Percentiles rank a stretch among this genome's conserved stretches.
Evolutionary conservation across 2,113 vertebrate species (phyloP).

Genomic region (Myiopsitta monachus): DNA sequence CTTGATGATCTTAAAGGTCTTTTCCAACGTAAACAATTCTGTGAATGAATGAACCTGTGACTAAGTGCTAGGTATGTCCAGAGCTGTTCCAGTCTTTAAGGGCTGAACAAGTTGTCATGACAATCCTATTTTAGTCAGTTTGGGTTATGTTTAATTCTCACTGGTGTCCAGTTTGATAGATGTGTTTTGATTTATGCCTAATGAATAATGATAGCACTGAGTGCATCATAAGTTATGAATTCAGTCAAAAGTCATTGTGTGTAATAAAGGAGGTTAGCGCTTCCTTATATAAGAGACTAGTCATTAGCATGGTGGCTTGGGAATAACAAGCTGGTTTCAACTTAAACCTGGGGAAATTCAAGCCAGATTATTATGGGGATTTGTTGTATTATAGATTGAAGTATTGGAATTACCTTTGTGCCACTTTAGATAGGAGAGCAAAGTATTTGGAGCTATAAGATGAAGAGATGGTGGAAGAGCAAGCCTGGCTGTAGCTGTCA

Average conservation of each 20-base stretch:
- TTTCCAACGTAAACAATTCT: neutral
- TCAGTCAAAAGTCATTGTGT: neutral
- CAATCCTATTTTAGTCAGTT: neutral
- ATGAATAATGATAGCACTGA: neutral
- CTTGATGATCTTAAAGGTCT: neutral
- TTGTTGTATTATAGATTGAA: neutral
- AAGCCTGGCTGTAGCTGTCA: neutral
- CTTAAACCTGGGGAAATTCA: neutral
- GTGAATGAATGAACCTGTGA: neutral
- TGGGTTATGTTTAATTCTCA: neutral
- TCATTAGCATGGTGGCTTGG: neutral
- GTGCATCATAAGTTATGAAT: neutral
- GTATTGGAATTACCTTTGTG: neutral
- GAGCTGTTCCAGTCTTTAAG: neutral
- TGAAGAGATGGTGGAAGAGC: neutral
- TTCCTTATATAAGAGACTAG: neutral
- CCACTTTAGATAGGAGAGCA: neutral
- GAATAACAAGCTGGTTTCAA: neutral
- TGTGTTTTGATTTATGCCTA: neutral
- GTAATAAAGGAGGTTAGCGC: neutral
- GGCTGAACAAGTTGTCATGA: neutral
- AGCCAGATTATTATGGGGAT: neutral
- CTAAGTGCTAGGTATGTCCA: neutral
- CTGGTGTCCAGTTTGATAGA: neutral
- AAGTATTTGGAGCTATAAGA: neutral